Evolutionary conservation across 2,888 invertebrate species (phyloP).

Genomic region (Smittia sp.): DNA sequence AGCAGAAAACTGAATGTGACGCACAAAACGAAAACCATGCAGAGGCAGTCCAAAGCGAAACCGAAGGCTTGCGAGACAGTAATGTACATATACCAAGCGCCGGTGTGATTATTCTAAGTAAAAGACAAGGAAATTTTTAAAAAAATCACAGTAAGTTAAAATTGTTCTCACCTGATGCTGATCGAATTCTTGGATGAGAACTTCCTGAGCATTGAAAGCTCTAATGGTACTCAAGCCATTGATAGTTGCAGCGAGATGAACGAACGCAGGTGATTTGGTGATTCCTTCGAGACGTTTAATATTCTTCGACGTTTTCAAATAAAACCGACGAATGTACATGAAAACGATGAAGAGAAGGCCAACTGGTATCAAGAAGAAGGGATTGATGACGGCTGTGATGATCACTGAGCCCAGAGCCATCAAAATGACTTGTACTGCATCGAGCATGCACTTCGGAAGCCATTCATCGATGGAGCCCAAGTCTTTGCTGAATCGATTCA

Average conservation of each 20-base stretch:
- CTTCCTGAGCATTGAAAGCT: slow-evolving; percentile 64
- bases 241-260: slow-evolving; percentile 71
- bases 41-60: slow-evolving; percentile 64
- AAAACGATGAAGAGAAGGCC: slow-evolving; percentile 59
- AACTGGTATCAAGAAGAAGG: slow-evolving; percentile 61
- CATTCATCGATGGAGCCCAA: slow-evolving; percentile 77
- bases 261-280: slow-evolving; percentile 74
- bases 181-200: slow-evolving; percentile 63
- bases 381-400: slow-evolving; percentile 62
- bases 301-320: slow-evolving; percentile 67
- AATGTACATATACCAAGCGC: slow-evolving; percentile 66
- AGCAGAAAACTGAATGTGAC: slow-evolving; percentile 62
- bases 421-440: slow-evolving; percentile 59
- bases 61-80: slow-evolving; percentile 64
- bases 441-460: slow-evolving; percentile 66
- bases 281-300: slow-evolving; percentile 65
- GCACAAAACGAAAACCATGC: slow-evolving; percentile 61
- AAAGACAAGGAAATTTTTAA: no score
- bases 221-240: slow-evolving; percentile 74
- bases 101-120: slow-evolving; percentile 62
- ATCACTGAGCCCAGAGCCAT: slow-evolving; percentile 59
- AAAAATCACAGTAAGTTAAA: not conserved
- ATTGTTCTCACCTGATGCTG: slow-evolving; percentile 55
- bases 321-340: slow-evolving; percentile 60
- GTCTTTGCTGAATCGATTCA: slow-evolving; percentile 80